These are phyloP conservation scores for Echinops telfairi DNA, from an alignment of 2,113 vertebrate species.

Conservation along the genomic window DNA sequence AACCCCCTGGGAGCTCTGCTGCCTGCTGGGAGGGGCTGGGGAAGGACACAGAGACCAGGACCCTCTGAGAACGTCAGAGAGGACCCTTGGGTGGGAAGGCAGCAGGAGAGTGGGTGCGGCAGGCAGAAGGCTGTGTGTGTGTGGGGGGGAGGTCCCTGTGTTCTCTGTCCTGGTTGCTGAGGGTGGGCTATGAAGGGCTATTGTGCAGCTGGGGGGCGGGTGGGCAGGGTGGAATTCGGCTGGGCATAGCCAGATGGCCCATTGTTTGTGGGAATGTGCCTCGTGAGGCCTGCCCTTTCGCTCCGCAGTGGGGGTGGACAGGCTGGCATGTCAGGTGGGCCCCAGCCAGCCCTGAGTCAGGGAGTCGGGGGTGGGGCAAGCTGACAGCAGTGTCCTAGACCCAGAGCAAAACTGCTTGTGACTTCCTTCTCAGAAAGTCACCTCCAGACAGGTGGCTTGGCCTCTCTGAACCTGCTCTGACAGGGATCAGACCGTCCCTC, in stretches of 20 bases:
- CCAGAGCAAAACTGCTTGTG: background rate
- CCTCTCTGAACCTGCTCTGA: background rate
- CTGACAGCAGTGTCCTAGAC: background rate
- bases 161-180: background rate
- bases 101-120: background rate
- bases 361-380: background rate
- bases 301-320: constrained; percentile 59
- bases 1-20: background rate
- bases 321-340: constrained; percentile 77
- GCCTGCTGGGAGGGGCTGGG: background rate
- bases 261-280: constrained; percentile 82
- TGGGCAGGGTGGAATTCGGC: constrained; percentile 73
- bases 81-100: background rate
- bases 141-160: background rate
- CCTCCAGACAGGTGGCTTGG: background rate
- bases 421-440: background rate
- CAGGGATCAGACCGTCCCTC: background rate
- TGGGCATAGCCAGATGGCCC: constrained; percentile 52
- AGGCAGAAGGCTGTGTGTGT: background rate
- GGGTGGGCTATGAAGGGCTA: constrained; percentile 72
- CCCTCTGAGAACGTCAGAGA: background rate
- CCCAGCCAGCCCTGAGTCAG: background rate
- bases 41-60: background rate
- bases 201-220: constrained; percentile 63
- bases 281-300: constrained; percentile 80